Evolutionary conservation across 2,888 invertebrate genomes (phyloP).

Genomic region (Leptogaster cylindrica): DNA sequence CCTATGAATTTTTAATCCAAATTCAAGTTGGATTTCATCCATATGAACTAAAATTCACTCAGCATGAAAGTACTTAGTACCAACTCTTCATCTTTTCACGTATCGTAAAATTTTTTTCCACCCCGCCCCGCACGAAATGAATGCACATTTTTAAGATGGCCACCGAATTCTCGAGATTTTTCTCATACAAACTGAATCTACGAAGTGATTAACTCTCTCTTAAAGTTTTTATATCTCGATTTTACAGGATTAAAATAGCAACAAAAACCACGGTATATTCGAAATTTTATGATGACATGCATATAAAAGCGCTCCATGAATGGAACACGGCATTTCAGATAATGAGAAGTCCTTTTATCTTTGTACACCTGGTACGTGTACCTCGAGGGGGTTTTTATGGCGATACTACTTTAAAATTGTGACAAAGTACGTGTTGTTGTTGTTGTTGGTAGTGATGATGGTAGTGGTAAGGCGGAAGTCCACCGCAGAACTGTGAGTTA

Average conservation of each 20-base stretch:
- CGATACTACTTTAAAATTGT: neutral
- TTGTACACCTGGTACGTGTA: neutral
- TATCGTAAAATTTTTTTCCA: too few species aligned
- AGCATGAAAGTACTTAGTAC: too few species aligned
- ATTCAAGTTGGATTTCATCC: too few species aligned
- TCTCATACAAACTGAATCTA: too few species aligned
- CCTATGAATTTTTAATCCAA: too few species aligned
- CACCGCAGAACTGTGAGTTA: neutral
- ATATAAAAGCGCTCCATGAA: neutral
- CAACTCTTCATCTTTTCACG: too few species aligned
- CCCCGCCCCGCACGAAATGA: too few species aligned
- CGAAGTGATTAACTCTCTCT: neutral
- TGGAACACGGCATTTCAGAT: neutral
- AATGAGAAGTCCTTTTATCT: constrained; percentile 7
- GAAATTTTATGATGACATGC: neutral
- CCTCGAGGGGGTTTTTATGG: neutral
- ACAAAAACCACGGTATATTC: neutral
- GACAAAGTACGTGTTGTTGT: neutral
- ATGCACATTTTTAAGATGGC: too few species aligned
- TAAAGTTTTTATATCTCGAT: neutral
- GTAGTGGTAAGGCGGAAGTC: neutral
- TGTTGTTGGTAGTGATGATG: neutral
- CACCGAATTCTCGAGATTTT: too few species aligned
- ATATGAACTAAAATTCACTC: too few species aligned
- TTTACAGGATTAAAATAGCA: neutral